These are phyloP conservation scores for Acleris holmiana DNA, from an alignment of 2,888 invertebrate genomes.

Conservation along the genomic window DNA sequence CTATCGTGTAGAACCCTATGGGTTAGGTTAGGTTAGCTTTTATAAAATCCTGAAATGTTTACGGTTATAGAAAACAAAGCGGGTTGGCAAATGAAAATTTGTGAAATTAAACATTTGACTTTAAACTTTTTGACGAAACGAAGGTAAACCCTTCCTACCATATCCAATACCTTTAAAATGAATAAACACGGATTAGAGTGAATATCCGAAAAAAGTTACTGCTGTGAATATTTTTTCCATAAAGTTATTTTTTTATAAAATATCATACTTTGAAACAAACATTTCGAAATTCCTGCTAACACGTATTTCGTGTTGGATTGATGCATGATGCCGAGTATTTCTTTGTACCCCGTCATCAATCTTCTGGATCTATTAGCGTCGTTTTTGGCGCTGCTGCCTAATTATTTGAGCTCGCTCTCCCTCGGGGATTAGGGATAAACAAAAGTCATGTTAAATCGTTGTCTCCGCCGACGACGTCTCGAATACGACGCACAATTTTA, in stretches of 20 bases:
- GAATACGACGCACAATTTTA: slow-evolving; percentile 31
- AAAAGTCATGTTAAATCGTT: slow-evolving; percentile 34
- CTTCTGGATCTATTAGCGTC: slow-evolving; percentile 74
- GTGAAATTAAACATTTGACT: too few species aligned
- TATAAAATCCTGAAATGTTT: too few species aligned
- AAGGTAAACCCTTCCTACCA: too few species aligned
- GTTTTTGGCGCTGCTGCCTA: slow-evolving; percentile 67
- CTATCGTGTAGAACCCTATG: too few species aligned
- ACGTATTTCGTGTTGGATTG: slow-evolving; percentile 63
- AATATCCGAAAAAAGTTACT: too few species aligned
- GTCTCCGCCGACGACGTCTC: slow-evolving; percentile 24
- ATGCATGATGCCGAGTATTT: slow-evolving; percentile 73
- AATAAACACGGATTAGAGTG: too few species aligned
- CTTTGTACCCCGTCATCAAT: slow-evolving; percentile 70
- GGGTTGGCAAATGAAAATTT: too few species aligned
- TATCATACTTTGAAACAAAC: slow-evolving; percentile 25
- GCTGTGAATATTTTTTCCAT: too few species aligned
- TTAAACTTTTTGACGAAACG: too few species aligned
- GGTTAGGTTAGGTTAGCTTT: too few species aligned
- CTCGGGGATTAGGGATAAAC: slow-evolving; percentile 30
- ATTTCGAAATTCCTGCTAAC: slow-evolving; percentile 45
- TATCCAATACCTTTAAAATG: too few species aligned
- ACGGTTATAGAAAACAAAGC: too few species aligned
- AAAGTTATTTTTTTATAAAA: background rate
- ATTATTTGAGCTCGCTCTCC: slow-evolving; percentile 64